phyloP scores from a whole-genome alignment of 2,888 invertebrate species.

The Euclidia mi region DNA sequence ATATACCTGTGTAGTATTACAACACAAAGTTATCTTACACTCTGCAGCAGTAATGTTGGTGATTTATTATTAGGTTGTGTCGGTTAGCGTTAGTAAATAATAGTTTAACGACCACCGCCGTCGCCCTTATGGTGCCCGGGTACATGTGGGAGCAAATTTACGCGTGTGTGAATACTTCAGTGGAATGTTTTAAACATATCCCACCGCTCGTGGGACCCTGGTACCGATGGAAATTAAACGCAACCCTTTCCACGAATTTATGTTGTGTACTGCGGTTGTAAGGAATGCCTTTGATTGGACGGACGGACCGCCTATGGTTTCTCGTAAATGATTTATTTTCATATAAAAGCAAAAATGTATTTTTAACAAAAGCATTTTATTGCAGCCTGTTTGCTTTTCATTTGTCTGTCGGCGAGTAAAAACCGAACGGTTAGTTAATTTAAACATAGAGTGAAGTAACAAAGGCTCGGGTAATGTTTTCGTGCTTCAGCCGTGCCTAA shows the following conservation, averaged over 20 bases:
- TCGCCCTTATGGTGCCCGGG: conserved; percentile 45
- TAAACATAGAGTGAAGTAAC: conserved; percentile 27
- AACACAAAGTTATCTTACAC: neutral
- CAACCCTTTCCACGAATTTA: conserved; percentile 38
- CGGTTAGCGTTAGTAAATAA: neutral
- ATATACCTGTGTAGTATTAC: too few relatives aligned
- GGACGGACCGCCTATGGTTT: neutral
- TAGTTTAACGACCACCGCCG: conserved; percentile 17
- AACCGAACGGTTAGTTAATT: conserved; percentile 29
- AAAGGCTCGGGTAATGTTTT: conserved; percentile 39
- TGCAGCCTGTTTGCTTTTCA: conserved; percentile 1
- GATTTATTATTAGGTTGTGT: neutral
- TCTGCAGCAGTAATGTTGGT: neutral
- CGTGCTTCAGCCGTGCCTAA: conserved; percentile 41
- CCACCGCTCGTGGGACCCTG: conserved; percentile 50
- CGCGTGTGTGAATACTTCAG: conserved; percentile 48
- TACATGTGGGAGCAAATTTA: conserved; percentile 60
- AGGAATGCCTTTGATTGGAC: conserved; percentile 9
- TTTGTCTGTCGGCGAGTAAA: conserved; percentile 10
- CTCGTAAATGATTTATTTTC: neutral
- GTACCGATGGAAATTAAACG: conserved; percentile 58
- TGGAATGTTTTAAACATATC: conserved; percentile 36
- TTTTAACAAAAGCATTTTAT: neutral
- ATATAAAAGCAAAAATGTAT: neutral
- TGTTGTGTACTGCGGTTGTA: conserved; percentile 1